Base-by-base conservation (phyloP, 2,888 invertebrate genomes). In the Euclidia mi region DNA sequence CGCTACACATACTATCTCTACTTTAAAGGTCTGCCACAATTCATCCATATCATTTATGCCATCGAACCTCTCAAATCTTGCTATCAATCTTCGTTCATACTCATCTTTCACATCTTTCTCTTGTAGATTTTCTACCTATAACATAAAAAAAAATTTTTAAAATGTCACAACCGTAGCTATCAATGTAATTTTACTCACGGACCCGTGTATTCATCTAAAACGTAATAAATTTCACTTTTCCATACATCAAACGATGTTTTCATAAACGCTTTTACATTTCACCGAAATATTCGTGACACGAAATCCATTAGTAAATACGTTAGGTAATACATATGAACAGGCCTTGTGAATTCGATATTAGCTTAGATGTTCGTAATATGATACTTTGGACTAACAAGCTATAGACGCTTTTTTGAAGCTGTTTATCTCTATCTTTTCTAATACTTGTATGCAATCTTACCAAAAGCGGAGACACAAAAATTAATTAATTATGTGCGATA, bases 301-400 rank as follows among this genome's bases (percentile, higher is more conserved):
- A 66, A 78, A 75, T 78, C 81, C 81, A 82, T 82, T 82, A 81
- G 78, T 79, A 80, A 74, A 79, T 80, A 74, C 58, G 62, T 67
- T 74, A 61, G 60, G 69, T 66, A 58, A 69, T 71, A 75, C 66
- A 69, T 65, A 65, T 68, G 71, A 74, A 72, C 62, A 71, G 61
- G 62, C 61, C 56, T 53, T 60, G 56, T 67, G 70, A 77, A 78
- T 79, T 68, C 64, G 49, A 66, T 75, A 74, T 76, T 64, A 76
- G 60, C 61, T 51, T 47, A 38, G 20, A 56, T 57, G 50, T 56
- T 61, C 41, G 51, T 49, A 37, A 46, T 49, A 20, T 51, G 15
- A 47, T 47, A 58, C 43, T 37, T 48, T 28, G 32, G 41, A 47
- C 53, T 14, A 35, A 35, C 35, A 20, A 40, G 12, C 3, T 41